These are phyloP conservation scores for Cavia aperea DNA, from an alignment of 2,113 vertebrate genomes.

Conservation along the genomic window DNA sequence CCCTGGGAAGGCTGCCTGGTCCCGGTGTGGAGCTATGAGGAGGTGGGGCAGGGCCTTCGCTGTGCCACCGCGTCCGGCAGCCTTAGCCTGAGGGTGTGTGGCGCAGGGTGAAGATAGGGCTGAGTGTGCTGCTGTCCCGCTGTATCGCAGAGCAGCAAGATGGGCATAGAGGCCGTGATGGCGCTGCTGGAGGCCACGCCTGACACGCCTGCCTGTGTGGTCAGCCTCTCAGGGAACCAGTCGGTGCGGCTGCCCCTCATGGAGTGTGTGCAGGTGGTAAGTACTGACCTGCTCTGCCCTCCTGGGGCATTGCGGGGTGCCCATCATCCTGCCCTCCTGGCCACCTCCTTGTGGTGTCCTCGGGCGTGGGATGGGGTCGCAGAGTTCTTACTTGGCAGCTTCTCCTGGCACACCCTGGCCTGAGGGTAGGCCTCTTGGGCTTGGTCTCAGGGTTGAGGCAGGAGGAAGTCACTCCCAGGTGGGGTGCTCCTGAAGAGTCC, in stretches of 20 bases:
- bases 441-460: background rate
- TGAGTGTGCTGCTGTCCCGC: accelerated
- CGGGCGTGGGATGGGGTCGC: background rate
- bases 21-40: background rate
- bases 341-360: background rate
- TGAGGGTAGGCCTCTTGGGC: background rate
- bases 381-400: background rate
- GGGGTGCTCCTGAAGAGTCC: background rate
- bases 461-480: background rate
- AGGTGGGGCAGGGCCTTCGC: background rate
- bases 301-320: accelerated
- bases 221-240: constrained; percentile 92
- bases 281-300: constrained; percentile 4
- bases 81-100: background rate
- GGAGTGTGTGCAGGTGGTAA: constrained; percentile 95
- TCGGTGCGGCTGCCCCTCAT: constrained; percentile 90
- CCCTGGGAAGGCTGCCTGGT: background rate
- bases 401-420: background rate
- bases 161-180: constrained; percentile 94
- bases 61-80: background rate
- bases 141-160: constrained; percentile 86
- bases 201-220: constrained; percentile 88
- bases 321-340: background rate
- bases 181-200: constrained; percentile 89
- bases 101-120: background rate